Conservation (phyloP, 1,140 invertebrate genomes). For the Drosophila insularis region DNA sequence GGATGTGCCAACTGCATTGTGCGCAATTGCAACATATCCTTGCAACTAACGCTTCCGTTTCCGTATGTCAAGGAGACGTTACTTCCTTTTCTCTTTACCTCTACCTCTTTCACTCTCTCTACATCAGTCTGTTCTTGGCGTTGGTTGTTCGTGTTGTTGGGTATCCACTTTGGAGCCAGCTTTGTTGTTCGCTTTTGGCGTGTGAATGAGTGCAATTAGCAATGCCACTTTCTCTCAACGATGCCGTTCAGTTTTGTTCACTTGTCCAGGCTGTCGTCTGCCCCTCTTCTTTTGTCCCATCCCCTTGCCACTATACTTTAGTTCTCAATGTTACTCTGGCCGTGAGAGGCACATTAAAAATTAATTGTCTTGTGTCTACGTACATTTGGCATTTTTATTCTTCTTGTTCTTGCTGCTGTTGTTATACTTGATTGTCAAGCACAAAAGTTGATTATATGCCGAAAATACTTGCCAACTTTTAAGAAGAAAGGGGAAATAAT, state of each 20-base stretch:
- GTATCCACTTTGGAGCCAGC: conserved; percentile 50
- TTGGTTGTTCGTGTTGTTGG: conserved; percentile 29
- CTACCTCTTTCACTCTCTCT: conserved; percentile 7
- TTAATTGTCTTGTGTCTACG: conserved; percentile 61
- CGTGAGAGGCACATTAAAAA: conserved; percentile 65
- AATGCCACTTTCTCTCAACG: conserved; percentile 64
- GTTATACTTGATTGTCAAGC: conserved; percentile 35
- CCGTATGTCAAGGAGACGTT: conserved; percentile 65
- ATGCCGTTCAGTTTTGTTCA: conserved; percentile 52
- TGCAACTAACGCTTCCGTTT: conserved; percentile 79
- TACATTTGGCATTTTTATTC: conserved; percentile 3
- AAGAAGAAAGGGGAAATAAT: not conserved
- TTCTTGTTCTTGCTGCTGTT: not conserved
- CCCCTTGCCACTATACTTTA: not conserved
- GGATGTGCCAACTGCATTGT: conserved; percentile 1
- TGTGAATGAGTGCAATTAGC: conserved; percentile 79
- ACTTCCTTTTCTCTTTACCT: conserved; percentile 19
- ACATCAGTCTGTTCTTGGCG: conserved; percentile 1
- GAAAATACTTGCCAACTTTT: conserved; percentile 15
- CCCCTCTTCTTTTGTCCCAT: conserved; percentile 20
- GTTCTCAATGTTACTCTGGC: conserved; percentile 42
- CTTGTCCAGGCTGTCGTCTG: not conserved
- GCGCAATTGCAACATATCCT: conserved; percentile 28
- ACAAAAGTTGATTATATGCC: conserved; percentile 42
- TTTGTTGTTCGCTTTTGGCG: conserved; percentile 60